Conservation (phyloP, 1,140 invertebrate species). For the Latrodectus geometricus region DNA sequence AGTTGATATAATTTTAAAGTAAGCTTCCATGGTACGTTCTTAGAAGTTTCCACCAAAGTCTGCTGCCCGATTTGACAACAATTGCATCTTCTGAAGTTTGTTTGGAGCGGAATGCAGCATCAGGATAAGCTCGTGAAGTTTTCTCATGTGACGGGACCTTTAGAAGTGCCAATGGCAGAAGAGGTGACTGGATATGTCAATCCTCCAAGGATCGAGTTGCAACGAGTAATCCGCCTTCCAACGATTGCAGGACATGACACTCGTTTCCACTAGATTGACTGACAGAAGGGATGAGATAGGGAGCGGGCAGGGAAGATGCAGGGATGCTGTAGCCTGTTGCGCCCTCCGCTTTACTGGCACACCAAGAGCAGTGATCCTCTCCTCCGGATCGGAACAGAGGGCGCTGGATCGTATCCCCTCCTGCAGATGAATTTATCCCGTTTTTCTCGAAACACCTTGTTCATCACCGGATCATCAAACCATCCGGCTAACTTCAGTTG, state of each 20-base stretch:
- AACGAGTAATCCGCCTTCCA: background rate
- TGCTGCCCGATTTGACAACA: background rate
- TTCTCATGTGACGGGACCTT: constrained; percentile 21
- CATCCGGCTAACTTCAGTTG: background rate
- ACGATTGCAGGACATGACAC: background rate
- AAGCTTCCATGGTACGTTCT: constrained; percentile 5
- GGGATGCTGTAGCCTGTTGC: constrained; percentile 57
- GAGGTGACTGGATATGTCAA: background rate
- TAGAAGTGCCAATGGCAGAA: background rate
- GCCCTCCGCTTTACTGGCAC: constrained; percentile 41
- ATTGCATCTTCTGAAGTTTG: background rate
- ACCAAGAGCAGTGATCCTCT: constrained; percentile 19
- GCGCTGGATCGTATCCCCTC: constrained; percentile 17
- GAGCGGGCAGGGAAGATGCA: constrained; percentile 48
- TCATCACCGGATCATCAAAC: background rate
- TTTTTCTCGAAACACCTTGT: background rate
- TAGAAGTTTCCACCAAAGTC: background rate
- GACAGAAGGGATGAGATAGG: constrained; percentile 25
- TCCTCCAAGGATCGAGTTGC: background rate
- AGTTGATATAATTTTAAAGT: background rate
- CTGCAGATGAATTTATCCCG: constrained; percentile 12
- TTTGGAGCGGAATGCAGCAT: background rate
- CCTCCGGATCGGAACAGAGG: constrained; percentile 30
- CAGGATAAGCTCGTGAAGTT: constrained; percentile 34
- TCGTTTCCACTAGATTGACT: background rate